These are phyloP conservation scores for Aramus guarauna DNA, from an alignment of 2,113 vertebrate species.

Conservation along the genomic window DNA sequence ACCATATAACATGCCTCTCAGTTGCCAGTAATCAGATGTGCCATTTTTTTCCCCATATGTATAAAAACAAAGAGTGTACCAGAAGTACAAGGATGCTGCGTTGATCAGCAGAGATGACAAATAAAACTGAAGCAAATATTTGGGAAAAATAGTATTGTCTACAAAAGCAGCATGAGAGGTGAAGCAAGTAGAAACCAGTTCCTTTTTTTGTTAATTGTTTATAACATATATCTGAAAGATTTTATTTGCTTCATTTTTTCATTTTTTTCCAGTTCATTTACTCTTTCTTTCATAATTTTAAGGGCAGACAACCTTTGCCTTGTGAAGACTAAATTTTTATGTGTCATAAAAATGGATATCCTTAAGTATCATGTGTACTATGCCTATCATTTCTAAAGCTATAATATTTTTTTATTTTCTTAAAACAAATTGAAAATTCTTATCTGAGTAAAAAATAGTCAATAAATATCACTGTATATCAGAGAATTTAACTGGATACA, in stretches of 20 bases:
- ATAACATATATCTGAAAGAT: neutral
- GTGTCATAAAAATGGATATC: neutral
- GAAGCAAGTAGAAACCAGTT: neutral
- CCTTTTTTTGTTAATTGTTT: neutral
- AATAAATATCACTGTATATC: neutral
- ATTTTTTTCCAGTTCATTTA: neutral
- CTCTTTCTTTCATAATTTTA: neutral
- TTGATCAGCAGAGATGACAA: neutral
- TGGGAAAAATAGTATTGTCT: neutral
- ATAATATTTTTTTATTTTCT: neutral
- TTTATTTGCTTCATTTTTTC: neutral
- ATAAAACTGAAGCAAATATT: neutral
- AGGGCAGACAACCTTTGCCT: neutral
- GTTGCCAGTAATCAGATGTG: neutral
- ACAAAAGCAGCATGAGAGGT: neutral
- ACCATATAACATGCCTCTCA: neutral
- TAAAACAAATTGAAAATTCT: neutral
- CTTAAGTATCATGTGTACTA: neutral
- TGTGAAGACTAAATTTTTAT: neutral
- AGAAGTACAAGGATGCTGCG: neutral
- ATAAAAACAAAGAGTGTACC: neutral
- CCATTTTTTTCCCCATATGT: neutral
- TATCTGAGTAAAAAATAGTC: neutral
- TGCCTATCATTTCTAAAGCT: neutral
- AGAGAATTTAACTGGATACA: neutral